Evolutionary conservation across 2,113 vertebrate species (phyloP).

Genomic region (Hyaena hyaena): DNA sequence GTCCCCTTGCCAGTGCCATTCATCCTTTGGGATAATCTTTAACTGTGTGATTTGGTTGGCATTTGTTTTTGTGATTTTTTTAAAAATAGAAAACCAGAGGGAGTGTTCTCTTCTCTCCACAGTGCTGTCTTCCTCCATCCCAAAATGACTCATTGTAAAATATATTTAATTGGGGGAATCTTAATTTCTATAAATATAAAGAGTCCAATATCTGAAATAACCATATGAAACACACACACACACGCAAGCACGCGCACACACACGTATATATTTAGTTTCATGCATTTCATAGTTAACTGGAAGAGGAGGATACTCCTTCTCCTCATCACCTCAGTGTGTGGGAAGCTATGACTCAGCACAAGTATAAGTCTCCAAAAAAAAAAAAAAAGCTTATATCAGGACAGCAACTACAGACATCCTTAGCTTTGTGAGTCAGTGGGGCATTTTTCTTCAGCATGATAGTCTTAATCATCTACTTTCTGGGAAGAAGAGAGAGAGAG

Average conservation of each 20-base stretch:
- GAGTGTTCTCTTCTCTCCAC: conserved; percentile 2
- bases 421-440: conserved; percentile 84
- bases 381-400: conserved; percentile 77
- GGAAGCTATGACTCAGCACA: conserved; percentile 88
- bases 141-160: conserved; percentile 73
- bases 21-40: conserved; percentile 35
- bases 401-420: conserved; percentile 70
- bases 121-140: conserved; percentile 42
- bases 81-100: conserved; percentile 58
- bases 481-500: conserved; percentile 67
- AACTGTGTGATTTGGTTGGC: conserved; percentile 44
- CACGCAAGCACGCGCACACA: no score
- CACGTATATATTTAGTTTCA: background rate
- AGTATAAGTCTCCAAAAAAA: conserved; percentile 72
- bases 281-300: conserved; percentile 77
- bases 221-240: background rate
- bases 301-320: conserved; percentile 54
- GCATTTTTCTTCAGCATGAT: conserved; percentile 79
- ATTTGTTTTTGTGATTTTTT: conserved; percentile 54
- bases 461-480: conserved; percentile 74
- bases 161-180: conserved; percentile 71
- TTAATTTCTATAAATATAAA: conserved; percentile 73
- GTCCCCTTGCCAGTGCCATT: background rate
- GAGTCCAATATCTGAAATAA: conserved; percentile 74
- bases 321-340: conserved; percentile 76